Base-by-base conservation (phyloP, 2,888 invertebrate species). In the Pediacus dermestoides region DNA sequence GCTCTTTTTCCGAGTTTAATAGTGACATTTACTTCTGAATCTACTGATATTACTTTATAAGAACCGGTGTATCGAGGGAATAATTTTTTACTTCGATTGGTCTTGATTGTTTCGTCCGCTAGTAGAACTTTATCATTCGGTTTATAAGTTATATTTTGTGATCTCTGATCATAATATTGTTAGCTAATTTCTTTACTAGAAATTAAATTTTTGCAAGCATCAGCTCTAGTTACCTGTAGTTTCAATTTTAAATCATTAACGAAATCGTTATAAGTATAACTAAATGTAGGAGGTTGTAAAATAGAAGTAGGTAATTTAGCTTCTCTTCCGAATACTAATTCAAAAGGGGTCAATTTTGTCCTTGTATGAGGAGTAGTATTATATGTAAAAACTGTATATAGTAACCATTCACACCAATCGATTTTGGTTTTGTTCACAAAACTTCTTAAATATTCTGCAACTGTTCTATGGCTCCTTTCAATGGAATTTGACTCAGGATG, bases 341-440 rank as follows among this genome's bases (percentile, higher is more conserved):
- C 31, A 15, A 41, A 36, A 1, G 50, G 50, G 2, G 42, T 32
- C 10, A 34, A 47, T 7, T 42, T 44, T 1, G 49, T 51, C 3
- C 38, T 28, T 1, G 30, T 9, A 27, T 51, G 47, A 3, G 38
- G 40, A 2, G 38, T 40, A n/a, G 37, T 35, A 7, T 42, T 39
- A 15, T 52, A 48, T 1, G 42, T 33, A 14, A 50, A 39, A 23
- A 50, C 21, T 2, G 28, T 34, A 15, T 34, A 32, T 1, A 31
- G 45, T 9, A 52, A 4, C 30, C 33, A 42, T 3, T 33, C n/a
- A 21, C 52, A 52, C 47, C 51, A 52, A 30, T 52, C 34, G 2
- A 14, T 18, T 16, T 37, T 34, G 14, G 44, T 26, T 27, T 26
- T 4, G 4, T 32, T 18, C 1, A 44, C 40, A 34, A 39, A 48